Evolutionary conservation across 2,797 vertebrate species (phyloP).

Genomic region (Gila robusta): DNA sequence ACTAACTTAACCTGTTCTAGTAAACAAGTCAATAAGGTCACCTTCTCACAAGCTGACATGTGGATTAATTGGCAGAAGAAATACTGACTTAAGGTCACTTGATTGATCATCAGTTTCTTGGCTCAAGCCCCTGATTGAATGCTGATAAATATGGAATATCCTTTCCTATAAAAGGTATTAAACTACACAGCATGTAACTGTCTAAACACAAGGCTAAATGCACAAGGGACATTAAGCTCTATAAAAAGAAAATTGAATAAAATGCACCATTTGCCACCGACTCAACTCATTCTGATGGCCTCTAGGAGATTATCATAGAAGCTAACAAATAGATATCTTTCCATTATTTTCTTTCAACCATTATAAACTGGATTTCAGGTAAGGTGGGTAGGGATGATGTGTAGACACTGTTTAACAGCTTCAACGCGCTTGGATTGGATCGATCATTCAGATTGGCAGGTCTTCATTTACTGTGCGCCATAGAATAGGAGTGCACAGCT

Average conservation of each 20-base stretch:
- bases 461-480: too few relatives aligned
- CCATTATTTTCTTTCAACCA: not conserved
- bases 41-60: not conserved
- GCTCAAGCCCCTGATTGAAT: not conserved
- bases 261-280: not conserved
- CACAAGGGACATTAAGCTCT: not conserved
- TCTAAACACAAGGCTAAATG: not conserved
- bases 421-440: too few relatives aligned
- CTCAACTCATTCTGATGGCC: not conserved
- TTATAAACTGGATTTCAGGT: too few relatives aligned
- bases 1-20: conserved; percentile 17
- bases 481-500: too few relatives aligned
- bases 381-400: too few relatives aligned
- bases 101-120: not conserved
- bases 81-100: not conserved
- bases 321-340: not conserved
- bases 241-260: not conserved
- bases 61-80: not conserved
- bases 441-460: too few relatives aligned
- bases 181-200: not conserved
- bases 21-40: conserved; percentile 27
- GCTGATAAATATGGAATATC: not conserved
- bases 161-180: not conserved
- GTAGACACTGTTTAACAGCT: too few relatives aligned
- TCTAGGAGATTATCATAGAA: not conserved